Percentiles rank a stretch among this genome's conserved stretches.
These are phyloP conservation scores for Noctua pronuba DNA, from an alignment of 2,888 invertebrate genomes.

Conservation along the genomic window DNA sequence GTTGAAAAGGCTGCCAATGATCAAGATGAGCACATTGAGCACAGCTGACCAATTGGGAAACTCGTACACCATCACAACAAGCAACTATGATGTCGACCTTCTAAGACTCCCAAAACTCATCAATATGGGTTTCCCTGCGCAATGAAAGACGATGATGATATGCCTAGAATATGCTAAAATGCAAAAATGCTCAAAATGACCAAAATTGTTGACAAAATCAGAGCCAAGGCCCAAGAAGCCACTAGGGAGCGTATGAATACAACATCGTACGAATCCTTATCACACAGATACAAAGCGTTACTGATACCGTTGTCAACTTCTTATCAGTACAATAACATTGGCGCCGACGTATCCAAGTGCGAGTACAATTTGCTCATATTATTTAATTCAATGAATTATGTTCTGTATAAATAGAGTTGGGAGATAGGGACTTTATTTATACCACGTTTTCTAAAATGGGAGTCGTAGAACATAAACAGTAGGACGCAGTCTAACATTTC, in stretches of 20 bases:
- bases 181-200: background rate
- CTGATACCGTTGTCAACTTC: slow-evolving; percentile 49
- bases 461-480: background rate
- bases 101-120: background rate
- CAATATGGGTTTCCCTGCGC: background rate
- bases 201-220: slow-evolving; percentile 7
- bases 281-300: slow-evolving; percentile 53
- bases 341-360: slow-evolving; percentile 54
- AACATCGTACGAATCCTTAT: slow-evolving; percentile 43
- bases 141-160: background rate
- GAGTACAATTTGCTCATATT: slow-evolving; percentile 43
- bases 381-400: slow-evolving; percentile 49
- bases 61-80: background rate
- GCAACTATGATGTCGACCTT: background rate
- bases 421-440: slow-evolving; percentile 30
- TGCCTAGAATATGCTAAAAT: background rate
- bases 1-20: background rate
- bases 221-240: background rate
- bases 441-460: background rate
- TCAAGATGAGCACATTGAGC: background rate
- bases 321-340: slow-evolving; percentile 64
- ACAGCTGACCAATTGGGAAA: too few relatives aligned
- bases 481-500: too few relatives aligned
- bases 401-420: slow-evolving; percentile 32
- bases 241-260: slow-evolving; percentile 8